Base-by-base conservation (phyloP, 2,797 vertebrate species). In the Chiloscyllium punctatum region DNA sequence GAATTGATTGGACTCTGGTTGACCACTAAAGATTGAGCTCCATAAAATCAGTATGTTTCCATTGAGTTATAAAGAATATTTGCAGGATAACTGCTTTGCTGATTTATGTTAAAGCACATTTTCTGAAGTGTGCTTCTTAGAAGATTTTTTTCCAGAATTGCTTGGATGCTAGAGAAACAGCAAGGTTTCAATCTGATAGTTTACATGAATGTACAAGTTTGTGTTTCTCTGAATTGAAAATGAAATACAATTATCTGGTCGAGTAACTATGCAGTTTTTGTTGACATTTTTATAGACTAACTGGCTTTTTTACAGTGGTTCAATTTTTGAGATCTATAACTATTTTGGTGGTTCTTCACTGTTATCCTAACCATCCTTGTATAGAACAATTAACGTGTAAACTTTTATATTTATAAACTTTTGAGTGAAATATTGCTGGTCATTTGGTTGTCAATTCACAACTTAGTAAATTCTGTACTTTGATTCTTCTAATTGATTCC, bases 191-290 rank as follows among this genome's bases (percentile, higher is more conserved):
- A 1, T 94, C 42, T 53, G 25, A 72, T 25, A 37, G 57, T n/a
- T 69, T 95, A 25, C 53, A 53, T 77, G 71, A 95, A 18, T 48
- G 48, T 77, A 4, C 8, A 6, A 72, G 48, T 77, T 74, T 77
- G 30, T 42, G 16, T 27, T 94, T 94, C 42, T 68, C 8, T 1
- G 33, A 95, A 51, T 95, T 77, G 16, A 77, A 74, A 94, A 27
- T 51, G 42, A 23, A 33, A 48, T 51, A 18, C 30, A 42, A 68
- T 71, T 94, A 72, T 57, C 94, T 95, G 4, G 30, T 53, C 53
- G 48, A 57, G n/a, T 66, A 92, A 69, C n/a, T 92, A 42, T 69
- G 66, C 23, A 42, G 90, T 92, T 92, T 92, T 95, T 51, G 95
- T 71, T 71, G 69, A 94, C n/a, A 27, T 51, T 16, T 77, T 95